phyloP scores from a whole-genome alignment of 2,888 invertebrate species.

The Phaedon cochleariae region DNA sequence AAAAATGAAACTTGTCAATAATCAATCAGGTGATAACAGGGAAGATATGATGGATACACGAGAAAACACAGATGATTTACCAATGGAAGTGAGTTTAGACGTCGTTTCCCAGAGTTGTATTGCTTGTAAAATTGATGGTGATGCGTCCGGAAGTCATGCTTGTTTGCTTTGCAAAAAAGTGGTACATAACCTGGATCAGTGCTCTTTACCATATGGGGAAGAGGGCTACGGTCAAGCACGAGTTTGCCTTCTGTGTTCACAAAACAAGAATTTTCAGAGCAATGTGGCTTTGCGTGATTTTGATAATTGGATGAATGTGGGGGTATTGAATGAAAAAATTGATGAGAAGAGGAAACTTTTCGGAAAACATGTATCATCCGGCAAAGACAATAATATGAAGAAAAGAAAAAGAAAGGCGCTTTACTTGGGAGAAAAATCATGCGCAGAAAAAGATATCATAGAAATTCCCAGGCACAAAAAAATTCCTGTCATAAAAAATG shows the following conservation, averaged over 20 bases:
- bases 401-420: too few species aligned
- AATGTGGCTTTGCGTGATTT: neutral
- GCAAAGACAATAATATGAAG: too few species aligned
- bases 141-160: neutral
- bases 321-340: neutral
- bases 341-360: neutral
- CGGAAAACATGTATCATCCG: too few species aligned
- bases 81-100: neutral
- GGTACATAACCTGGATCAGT: neutral
- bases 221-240: constrained; percentile 3
- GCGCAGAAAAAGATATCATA: neutral
- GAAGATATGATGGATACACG: neutral
- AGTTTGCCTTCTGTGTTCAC: neutral
- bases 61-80: neutral
- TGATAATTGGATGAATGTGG: neutral
- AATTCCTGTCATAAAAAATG: neutral
- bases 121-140: neutral
- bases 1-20: neutral
- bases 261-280: neutral
- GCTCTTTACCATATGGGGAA: neutral
- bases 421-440: neutral
- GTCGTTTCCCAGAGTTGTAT: neutral
- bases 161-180: neutral
- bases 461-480: too few species aligned
- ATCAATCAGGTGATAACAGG: neutral